Conservation (phyloP, 1,140 invertebrate species). For the Ericerus pela region DNA sequence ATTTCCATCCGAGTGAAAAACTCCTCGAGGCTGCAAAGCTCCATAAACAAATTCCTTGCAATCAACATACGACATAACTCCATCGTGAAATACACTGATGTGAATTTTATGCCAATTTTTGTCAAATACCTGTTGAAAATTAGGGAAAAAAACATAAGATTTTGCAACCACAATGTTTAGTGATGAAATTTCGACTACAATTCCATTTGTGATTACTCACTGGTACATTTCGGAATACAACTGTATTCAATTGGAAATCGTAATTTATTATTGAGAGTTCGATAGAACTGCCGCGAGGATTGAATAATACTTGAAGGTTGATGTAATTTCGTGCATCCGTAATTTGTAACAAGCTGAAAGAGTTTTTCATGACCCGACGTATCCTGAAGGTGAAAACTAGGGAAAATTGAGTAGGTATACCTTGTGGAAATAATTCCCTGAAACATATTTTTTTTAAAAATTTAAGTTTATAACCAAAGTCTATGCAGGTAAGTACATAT, state of each 20-base stretch:
- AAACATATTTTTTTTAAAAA: too few relatives aligned
- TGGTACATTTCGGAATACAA: background rate
- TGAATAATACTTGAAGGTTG: slow-evolving; percentile 51
- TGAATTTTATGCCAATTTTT: slow-evolving; percentile 68
- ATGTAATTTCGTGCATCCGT: slow-evolving; percentile 39
- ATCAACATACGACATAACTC: slow-evolving; percentile 52
- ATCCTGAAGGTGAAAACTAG: slow-evolving; percentile 49
- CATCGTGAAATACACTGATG: slow-evolving; percentile 49
- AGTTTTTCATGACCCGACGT: slow-evolving; percentile 37
- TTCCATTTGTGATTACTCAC: too few relatives aligned
- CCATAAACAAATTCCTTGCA: slow-evolving; percentile 38
- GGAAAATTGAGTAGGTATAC: slow-evolving; percentile 54
- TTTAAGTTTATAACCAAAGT: too few relatives aligned
- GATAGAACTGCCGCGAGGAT: slow-evolving; percentile 43
- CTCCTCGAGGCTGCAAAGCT: slow-evolving; percentile 37
- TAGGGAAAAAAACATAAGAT: slow-evolving; percentile 15
- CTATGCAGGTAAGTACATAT: too few relatives aligned
- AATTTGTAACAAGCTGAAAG: slow-evolving; percentile 56
- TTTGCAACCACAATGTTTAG: background rate
- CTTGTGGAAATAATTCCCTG: slow-evolving; percentile 48
- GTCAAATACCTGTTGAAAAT: slow-evolving; percentile 52
- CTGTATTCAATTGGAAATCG: slow-evolving; percentile 41
- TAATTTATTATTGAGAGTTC: slow-evolving; percentile 45
- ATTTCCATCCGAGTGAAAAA: slow-evolving; percentile 48
- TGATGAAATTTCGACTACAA: background rate